These are phyloP conservation scores for Folsomia manolachei DNA, from an alignment of 2,888 invertebrate genomes.

Conservation along the genomic window DNA sequence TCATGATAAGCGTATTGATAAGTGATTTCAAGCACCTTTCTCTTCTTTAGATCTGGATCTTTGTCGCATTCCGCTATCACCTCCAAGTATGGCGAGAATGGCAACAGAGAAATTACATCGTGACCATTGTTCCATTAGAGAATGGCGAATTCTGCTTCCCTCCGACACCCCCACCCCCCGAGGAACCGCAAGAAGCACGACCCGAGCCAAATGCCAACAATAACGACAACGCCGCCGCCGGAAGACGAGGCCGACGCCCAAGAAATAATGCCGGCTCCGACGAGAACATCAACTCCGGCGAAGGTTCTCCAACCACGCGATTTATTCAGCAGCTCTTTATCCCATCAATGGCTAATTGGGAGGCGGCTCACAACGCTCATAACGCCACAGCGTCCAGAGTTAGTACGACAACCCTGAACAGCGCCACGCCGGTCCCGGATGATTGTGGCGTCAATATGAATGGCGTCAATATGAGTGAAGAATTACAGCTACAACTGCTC, in stretches of 20 bases:
- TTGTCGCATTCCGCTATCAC: slow-evolving; percentile 47
- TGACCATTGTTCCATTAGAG: slow-evolving; percentile 44
- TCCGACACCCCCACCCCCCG: slow-evolving; percentile 22
- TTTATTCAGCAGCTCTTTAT: background rate
- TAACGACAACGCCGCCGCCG: background rate
- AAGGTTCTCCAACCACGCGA: background rate
- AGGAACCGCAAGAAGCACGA: background rate
- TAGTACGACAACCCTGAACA: too few relatives aligned
- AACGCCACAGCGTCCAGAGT: too few relatives aligned
- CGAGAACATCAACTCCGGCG: background rate
- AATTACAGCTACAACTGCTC: too few relatives aligned
- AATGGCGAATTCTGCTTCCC: slow-evolving; percentile 35
- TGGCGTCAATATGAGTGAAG: too few relatives aligned
- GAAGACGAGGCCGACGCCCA: background rate
- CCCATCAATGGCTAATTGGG: background rate
- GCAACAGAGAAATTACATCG: slow-evolving; percentile 46
- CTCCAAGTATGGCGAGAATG: slow-evolving; percentile 48
- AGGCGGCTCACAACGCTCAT: background rate
- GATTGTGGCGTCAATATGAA: too few relatives aligned
- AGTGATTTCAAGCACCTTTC: too few relatives aligned
- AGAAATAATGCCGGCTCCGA: background rate
- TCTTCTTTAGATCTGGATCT: slow-evolving; percentile 43
- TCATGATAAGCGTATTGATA: background rate
- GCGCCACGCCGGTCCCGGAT: too few relatives aligned
- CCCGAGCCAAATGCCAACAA: background rate